Base-by-base conservation (phyloP, 2,888 invertebrate species). In the Tetragnatha montana region DNA sequence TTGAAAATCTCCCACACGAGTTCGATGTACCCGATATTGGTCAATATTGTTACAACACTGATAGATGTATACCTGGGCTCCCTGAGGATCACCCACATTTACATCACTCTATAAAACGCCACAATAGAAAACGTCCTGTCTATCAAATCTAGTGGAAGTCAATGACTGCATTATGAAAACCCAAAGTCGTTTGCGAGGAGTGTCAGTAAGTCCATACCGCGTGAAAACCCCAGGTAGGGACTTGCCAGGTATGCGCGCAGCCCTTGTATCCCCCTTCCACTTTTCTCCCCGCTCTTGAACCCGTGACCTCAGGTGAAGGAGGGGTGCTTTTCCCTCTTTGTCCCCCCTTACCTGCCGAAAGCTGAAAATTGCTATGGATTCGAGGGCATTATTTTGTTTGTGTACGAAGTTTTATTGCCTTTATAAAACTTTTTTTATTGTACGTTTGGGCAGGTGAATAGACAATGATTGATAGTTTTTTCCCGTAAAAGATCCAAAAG, bases 231-330 rank as follows among this genome's bases (percentile, higher is more conserved):
- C 49, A 85, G 78, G 70, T 35, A 35, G 68, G 76, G 78, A 70
- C 47, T 49, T 69, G 50, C 49, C 76, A 78, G 84, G 85, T 85
- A 85, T 85, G 85, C 47, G 82, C n/a, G 68, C 80, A n/a, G 75
- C 8, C 21, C 17, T 69, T 47, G 47, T 69, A 21, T 21, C n/a
- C 68, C 49, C 74, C 12, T 14, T 19, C 68, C 69, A 68, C 17
- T 69, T 21, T 76, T 76, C 21, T 21, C 35, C 80, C 60, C 68
- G 81, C 87, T 87, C 87, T 87, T 87, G 74, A 87, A 80, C 87
- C 73, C 50, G 6, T 81, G 87, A 87, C 87, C 87, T 80, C 73
- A 17, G 35, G 49, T 73, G 74, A 75, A 68, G 87, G 87, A 75
- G 74, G 87, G 87, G 60, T 68, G 49, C 60, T 17, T 10, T 81